A percentile compares a stretch with the other conserved stretches of the same genome.
Evolutionary conservation across 2,888 invertebrate genomes (phyloP).

Genomic region (Dorcus parallelipipedus): DNA sequence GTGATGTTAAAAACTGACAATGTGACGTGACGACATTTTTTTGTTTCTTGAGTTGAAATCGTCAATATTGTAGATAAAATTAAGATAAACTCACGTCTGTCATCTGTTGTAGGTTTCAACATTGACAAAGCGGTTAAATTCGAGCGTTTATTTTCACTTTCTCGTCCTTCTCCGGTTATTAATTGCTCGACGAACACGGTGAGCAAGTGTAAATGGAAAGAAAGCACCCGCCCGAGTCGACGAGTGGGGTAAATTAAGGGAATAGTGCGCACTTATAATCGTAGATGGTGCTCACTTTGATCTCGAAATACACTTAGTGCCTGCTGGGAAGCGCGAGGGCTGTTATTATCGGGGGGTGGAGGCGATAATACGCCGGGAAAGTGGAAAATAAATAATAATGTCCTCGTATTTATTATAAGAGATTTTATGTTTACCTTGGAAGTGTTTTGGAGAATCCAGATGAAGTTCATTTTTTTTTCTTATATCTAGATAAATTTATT

Average conservation of each 20-base stretch:
- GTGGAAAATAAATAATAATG: slow-evolving; percentile 40
- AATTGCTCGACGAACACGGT: no score
- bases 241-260: slow-evolving; percentile 6
- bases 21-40: not conserved
- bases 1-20: no score
- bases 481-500: not conserved
- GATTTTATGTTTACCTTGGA: not conserved
- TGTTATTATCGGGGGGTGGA: slow-evolving; percentile 38
- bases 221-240: no score
- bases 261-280: slow-evolving; percentile 4
- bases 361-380: slow-evolving; percentile 36
- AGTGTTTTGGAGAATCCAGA: not conserved
- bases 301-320: slow-evolving; percentile 50
- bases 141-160: no score
- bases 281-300: slow-evolving; percentile 38
- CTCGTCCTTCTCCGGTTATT: no score
- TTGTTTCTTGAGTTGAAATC: not conserved
- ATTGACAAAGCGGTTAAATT: no score
- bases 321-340: slow-evolving; percentile 43
- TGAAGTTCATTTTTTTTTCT: not conserved
- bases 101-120: no score
- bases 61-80: not conserved
- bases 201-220: no score
- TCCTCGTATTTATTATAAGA: slow-evolving; percentile 16
- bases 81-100: no score